phyloP scores from a whole-genome alignment of 2,797 vertebrate genomes.

The Ataeniobius toweri region DNA sequence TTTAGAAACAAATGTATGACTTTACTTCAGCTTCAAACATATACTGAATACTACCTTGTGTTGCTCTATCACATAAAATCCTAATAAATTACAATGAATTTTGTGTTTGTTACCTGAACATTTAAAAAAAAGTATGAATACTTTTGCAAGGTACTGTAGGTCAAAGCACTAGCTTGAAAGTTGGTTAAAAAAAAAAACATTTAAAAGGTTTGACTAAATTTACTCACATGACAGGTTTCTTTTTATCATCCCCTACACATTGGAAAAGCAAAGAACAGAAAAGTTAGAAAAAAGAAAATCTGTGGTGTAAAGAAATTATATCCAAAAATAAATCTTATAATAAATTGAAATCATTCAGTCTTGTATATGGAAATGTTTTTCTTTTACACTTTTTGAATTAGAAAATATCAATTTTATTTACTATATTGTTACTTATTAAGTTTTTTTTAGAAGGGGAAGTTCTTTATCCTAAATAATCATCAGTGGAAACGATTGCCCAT shows the following conservation, averaged over 20 bases:
- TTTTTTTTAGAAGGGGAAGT: too few species aligned
- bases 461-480: background rate
- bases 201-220: constrained; percentile 1
- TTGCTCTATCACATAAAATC: background rate
- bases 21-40: background rate
- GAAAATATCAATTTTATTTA: background rate
- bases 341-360: background rate
- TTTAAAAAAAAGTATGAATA: background rate
- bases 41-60: background rate
- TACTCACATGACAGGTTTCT: constrained; percentile 98
- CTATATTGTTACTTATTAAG: background rate
- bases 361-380: background rate
- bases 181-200: background rate
- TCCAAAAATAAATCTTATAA: background rate
- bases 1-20: too few species aligned
- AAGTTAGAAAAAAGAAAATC: constrained; percentile 7
- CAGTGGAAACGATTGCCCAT: background rate
- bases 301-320: background rate
- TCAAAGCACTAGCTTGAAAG: background rate
- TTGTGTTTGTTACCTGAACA: background rate
- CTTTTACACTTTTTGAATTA: background rate
- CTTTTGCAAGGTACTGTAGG: background rate
- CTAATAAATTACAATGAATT: background rate
- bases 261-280: constrained; percentile 53
- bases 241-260: constrained; percentile 92